Percentiles rank a stretch among this genome's conserved stretches.
phyloP scores from a whole-genome alignment of 2,113 vertebrate species.

The Trematomus loennbergii region DNA sequence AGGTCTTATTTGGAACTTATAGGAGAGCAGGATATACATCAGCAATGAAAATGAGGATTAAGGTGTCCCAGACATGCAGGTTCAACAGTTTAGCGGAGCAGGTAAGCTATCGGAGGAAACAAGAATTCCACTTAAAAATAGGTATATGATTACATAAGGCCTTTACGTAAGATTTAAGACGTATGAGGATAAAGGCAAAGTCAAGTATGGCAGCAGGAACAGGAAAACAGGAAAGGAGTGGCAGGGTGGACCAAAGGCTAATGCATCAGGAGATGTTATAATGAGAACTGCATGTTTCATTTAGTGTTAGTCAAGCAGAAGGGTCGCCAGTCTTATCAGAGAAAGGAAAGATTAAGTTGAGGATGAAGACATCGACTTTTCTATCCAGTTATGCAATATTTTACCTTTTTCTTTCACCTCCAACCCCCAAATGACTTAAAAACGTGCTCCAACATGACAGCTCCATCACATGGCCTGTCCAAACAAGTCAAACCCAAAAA shows the following conservation, averaged over 20 bases:
- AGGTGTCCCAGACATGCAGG: not conserved
- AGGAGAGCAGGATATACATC: slow-evolving; percentile 19
- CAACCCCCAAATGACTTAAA: not conserved
- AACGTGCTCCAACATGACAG: slow-evolving; percentile 40
- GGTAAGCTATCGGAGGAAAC: slow-evolving; percentile 2
- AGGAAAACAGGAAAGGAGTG: slow-evolving; percentile 11
- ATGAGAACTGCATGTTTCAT: slow-evolving; percentile 21
- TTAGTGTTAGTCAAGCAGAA: not conserved
- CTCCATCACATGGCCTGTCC: slow-evolving; percentile 44
- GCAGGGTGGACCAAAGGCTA: not conserved
- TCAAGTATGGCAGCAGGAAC: slow-evolving; percentile 3
- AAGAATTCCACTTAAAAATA: slow-evolving; percentile 35
- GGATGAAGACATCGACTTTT: slow-evolving; percentile 37
- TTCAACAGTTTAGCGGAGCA: slow-evolving; percentile 4
- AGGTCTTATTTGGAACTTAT: slow-evolving; percentile 20
- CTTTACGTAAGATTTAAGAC: slow-evolving; percentile 18
- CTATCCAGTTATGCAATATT: slow-evolving; percentile 63
- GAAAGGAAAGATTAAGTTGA: slow-evolving; percentile 23
- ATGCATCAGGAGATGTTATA: not conserved
- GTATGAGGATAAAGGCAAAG: slow-evolving; percentile 20
- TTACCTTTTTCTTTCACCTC: slow-evolving; percentile 14
- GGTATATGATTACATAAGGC: slow-evolving; percentile 27
- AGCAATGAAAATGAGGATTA: slow-evolving; percentile 34
- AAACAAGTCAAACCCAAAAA: slow-evolving; percentile 22
- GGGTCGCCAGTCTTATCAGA: not conserved